Evolutionary conservation across 2,797 vertebrate genomes (phyloP).

Genomic region (Fratercula arctica): DNA sequence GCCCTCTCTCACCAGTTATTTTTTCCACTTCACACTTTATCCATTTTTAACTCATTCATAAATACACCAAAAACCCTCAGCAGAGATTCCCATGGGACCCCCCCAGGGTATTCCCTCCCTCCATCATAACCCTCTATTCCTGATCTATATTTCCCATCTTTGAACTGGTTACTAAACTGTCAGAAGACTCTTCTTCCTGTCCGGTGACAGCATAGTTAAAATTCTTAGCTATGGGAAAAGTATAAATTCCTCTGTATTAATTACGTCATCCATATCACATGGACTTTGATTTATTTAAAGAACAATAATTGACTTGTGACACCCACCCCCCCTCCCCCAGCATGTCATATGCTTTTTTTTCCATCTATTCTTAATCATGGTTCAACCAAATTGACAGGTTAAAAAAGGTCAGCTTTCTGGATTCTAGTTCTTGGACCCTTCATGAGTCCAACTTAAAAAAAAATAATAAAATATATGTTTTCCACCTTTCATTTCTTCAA

Average conservation of each 20-base stretch:
- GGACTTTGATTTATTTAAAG: slow-evolving; percentile 26
- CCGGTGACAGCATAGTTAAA: slow-evolving; percentile 7
- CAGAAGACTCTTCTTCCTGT: background rate
- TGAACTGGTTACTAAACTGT: slow-evolving; percentile 5
- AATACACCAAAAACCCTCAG: background rate
- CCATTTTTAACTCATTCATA: background rate
- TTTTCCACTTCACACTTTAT: background rate
- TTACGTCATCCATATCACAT: slow-evolving; percentile 10
- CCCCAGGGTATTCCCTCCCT: background rate
- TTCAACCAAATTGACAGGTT: background rate
- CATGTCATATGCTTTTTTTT: background rate
- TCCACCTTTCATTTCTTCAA: background rate
- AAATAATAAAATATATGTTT: fast-evolving
- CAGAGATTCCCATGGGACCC: background rate
- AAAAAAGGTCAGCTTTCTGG: background rate
- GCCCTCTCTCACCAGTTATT: background rate
- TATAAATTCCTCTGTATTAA: background rate
- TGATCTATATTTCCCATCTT: slow-evolving; percentile 27
- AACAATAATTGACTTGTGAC: slow-evolving; percentile 17
- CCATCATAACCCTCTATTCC: background rate
- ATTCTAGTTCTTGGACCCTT: background rate
- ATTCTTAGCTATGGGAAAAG: background rate
- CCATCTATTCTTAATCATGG: background rate
- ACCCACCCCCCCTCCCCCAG: background rate
- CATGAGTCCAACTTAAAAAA: background rate